phyloP scores from a whole-genome alignment of 2,888 invertebrate genomes.

The Mechanitis messenoides region DNA sequence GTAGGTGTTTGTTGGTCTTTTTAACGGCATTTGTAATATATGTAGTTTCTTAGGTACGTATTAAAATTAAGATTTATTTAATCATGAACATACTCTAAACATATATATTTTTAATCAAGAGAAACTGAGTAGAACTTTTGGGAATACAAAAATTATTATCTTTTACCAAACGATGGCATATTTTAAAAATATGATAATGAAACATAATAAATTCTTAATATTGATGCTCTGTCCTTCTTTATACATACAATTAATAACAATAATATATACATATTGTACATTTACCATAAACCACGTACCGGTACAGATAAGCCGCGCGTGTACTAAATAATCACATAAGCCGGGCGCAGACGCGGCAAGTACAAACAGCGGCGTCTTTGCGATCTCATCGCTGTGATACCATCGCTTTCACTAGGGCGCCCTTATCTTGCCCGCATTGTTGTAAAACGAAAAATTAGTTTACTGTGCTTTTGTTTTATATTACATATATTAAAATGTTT shows the following conservation, averaged over 20 bases:
- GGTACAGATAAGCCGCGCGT: conserved; percentile 18
- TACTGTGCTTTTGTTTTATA: not conserved
- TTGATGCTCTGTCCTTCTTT: not conserved
- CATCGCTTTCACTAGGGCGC: conserved; percentile 41
- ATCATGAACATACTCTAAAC: no score
- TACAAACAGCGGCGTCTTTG: conserved; percentile 57
- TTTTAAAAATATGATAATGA: no score
- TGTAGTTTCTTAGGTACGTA: not conserved
- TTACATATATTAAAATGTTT: not conserved
- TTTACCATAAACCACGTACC: not conserved
- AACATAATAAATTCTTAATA: no score
- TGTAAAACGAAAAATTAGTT: not conserved
- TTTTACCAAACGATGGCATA: no score
- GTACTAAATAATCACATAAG: conserved; percentile 18
- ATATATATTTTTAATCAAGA: no score
- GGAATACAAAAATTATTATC: no score
- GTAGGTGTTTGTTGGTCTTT: conserved; percentile 2
- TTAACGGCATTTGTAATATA: not conserved
- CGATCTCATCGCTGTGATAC: conserved; percentile 45
- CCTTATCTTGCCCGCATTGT: conserved; percentile 32
- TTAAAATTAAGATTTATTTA: no score
- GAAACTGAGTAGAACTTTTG: no score
- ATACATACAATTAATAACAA: not conserved
- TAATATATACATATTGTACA: not conserved
- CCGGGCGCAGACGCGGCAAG: conserved; percentile 36